phyloP scores from a whole-genome alignment of 1,140 invertebrate genomes.

The Potamilus streckersoni region DNA sequence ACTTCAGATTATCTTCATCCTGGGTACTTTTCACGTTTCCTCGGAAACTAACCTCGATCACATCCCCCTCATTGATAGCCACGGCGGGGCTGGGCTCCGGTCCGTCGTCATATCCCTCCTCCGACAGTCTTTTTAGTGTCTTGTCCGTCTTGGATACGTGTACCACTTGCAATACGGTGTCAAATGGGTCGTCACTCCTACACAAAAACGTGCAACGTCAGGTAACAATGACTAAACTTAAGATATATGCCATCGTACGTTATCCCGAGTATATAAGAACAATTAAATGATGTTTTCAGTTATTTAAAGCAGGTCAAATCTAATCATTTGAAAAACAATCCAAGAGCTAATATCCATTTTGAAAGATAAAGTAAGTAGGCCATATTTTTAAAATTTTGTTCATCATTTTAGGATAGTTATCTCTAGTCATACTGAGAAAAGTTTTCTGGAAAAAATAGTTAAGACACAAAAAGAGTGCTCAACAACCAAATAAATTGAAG shows the following conservation, averaged over 20 bases:
- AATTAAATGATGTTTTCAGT: too few relatives aligned
- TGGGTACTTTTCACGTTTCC: slow-evolving; percentile 53
- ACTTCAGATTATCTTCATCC: slow-evolving; percentile 21
- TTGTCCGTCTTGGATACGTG: slow-evolving; percentile 37
- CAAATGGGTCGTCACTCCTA: slow-evolving; percentile 51
- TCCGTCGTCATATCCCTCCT: slow-evolving; percentile 55
- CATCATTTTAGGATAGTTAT: too few relatives aligned
- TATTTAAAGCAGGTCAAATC: not conserved
- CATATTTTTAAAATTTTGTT: too few relatives aligned
- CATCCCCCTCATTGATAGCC: slow-evolving; percentile 54
- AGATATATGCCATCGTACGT: too few relatives aligned
- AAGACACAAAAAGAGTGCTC: too few relatives aligned
- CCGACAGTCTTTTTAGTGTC: slow-evolving; percentile 36
- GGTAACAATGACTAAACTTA: not conserved
- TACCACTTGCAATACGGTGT: slow-evolving; percentile 43
- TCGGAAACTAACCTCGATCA: slow-evolving; percentile 54
- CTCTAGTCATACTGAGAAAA: too few relatives aligned
- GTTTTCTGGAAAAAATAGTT: too few relatives aligned
- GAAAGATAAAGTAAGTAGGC: too few relatives aligned
- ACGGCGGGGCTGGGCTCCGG: slow-evolving; percentile 40
- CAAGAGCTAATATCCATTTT: too few relatives aligned
- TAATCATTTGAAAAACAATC: too few relatives aligned
- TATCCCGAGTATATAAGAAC: too few relatives aligned
- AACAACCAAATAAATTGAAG: too few relatives aligned
- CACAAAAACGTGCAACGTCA: not conserved